Percentiles rank a stretch among this genome's conserved stretches.
phyloP scores from a whole-genome alignment of 2,888 invertebrate species.

The Endotricha flammealis region DNA sequence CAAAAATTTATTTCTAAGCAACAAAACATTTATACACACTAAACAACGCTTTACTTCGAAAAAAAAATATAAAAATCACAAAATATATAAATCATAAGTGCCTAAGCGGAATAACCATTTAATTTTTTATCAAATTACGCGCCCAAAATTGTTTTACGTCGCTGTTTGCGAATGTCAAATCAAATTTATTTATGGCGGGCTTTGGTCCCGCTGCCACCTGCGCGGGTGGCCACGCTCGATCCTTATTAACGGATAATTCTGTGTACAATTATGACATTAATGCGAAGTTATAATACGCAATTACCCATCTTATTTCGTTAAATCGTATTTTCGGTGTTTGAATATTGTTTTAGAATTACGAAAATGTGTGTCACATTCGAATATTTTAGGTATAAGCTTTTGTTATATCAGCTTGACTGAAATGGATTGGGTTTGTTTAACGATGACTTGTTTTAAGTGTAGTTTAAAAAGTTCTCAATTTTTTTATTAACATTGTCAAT shows the following conservation, averaged over 20 bases:
- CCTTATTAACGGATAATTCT: slow-evolving; percentile 42
- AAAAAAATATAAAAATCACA: no score
- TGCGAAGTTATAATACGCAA: slow-evolving; percentile 26
- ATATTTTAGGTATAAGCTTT: not conserved
- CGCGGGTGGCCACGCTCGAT: slow-evolving; percentile 42
- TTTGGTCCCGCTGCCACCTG: slow-evolving; percentile 58
- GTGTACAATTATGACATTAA: slow-evolving; percentile 33
- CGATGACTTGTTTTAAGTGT: no score
- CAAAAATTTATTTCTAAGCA: no score
- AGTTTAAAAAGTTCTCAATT: no score
- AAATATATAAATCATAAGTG: slow-evolving; percentile 12
- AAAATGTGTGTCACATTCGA: not conserved
- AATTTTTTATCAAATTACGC: slow-evolving; percentile 28
- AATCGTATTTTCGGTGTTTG: not conserved
- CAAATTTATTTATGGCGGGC: slow-evolving; percentile 70
- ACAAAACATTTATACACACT: no score
- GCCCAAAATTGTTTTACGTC: slow-evolving; percentile 44
- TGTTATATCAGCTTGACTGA: no score
- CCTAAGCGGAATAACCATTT: slow-evolving; percentile 18
- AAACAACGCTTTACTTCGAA: no score
- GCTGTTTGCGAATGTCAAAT: slow-evolving; percentile 64
- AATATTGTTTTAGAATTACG: slow-evolving; percentile 1
- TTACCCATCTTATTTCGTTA: not conserved
- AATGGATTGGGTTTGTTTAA: no score
- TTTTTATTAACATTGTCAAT: no score